A percentile compares a stretch with the other conserved stretches of the same genome.
Evolutionary conservation across 2,888 invertebrate genomes (phyloP).

Genomic region (Smittia aterrima): DNA sequence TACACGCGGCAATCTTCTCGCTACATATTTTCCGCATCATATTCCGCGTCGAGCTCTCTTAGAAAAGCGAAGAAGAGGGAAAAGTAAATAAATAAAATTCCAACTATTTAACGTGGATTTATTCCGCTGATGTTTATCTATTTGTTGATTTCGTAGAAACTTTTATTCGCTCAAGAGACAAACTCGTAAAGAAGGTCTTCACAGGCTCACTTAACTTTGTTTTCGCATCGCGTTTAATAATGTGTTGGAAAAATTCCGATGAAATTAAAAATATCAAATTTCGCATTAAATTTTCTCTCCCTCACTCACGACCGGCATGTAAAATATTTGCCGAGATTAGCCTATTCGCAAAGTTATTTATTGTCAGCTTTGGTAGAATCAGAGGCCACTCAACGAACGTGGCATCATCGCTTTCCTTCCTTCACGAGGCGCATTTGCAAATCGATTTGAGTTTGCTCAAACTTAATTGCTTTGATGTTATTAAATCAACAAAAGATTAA

Average conservation of each 20-base stretch:
- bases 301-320: not conserved
- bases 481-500: conserved; percentile 13
- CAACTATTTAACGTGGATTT: conserved; percentile 38
- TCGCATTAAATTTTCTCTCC: not conserved
- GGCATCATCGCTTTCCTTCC: not conserved
- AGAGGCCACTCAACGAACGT: not conserved
- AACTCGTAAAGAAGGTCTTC: not conserved
- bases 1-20: not conserved
- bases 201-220: not conserved
- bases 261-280: conserved; percentile 35
- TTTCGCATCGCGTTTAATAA: not conserved
- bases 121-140: conserved; percentile 35
- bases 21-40: not conserved
- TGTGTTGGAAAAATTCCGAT: not conserved
- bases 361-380: not conserved
- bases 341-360: not conserved
- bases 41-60: not conserved
- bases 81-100: conserved; percentile 36
- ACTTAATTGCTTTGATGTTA: conserved; percentile 17
- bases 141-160: conserved; percentile 31
- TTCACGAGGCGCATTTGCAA: conserved; percentile 1
- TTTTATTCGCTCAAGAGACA: conserved; percentile 7
- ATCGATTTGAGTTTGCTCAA: conserved; percentile 5
- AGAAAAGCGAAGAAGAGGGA: not conserved
- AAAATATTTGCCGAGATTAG: not conserved